A percentile compares a stretch with the other conserved stretches of the same genome.
Conservation (phyloP, 92 coral and sea anemone species). For the Epizoanthus ramosus region DNA sequence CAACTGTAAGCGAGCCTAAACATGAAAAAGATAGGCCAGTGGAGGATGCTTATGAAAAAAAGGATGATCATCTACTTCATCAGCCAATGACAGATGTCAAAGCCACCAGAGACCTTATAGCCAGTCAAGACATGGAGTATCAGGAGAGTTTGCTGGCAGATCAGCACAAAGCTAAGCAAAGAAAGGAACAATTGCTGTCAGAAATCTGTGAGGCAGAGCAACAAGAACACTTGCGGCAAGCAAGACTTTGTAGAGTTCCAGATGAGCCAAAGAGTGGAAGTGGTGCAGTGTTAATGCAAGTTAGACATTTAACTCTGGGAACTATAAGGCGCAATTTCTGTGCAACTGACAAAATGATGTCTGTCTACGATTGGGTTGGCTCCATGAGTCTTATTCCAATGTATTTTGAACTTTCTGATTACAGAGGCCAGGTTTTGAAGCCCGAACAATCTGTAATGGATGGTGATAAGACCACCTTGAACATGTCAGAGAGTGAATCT, state of each 20-base stretch:
- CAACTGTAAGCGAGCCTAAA: too few species aligned
- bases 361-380: slow-evolving; percentile 71
- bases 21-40: too few species aligned
- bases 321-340: slow-evolving; percentile 50
- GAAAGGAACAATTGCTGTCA: slow-evolving; percentile 48
- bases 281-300: slow-evolving; percentile 52
- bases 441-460: slow-evolving; percentile 54
- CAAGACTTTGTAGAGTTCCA: slow-evolving; percentile 55
- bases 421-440: slow-evolving; percentile 48
- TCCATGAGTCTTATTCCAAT: slow-evolving; percentile 57
- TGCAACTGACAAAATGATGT: slow-evolving; percentile 42
- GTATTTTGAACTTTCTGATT: slow-evolving; percentile 53
- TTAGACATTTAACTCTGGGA: slow-evolving; percentile 59
- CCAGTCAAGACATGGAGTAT: too few species aligned
- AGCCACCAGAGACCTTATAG: too few species aligned
- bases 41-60: slow-evolving; percentile 39
- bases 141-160: slow-evolving; percentile 56
- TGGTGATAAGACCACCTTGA: slow-evolving; percentile 46
- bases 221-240: slow-evolving; percentile 55
- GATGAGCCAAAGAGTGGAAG: slow-evolving; percentile 53
- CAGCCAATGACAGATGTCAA: too few species aligned
- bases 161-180: slow-evolving; percentile 41
- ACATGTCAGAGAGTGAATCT: slow-evolving; percentile 52
- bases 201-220: slow-evolving; percentile 49
- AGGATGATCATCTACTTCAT: slow-evolving; percentile 42